Conservation (phyloP, 1,140 invertebrate species). For the Halictus rubicundus region DNA sequence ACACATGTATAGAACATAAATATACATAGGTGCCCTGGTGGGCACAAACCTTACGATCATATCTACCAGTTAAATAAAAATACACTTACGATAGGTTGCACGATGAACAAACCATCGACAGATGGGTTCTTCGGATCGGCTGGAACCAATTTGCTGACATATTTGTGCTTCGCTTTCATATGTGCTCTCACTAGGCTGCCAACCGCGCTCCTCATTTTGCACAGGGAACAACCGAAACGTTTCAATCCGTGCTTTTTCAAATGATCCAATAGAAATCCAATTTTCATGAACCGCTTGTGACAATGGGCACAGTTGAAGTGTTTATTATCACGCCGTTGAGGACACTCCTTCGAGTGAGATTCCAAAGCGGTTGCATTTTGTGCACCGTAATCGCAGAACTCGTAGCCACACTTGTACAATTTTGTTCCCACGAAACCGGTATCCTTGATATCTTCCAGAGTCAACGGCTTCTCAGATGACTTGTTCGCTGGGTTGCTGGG, state of each 20-base stretch:
- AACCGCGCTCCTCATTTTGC: conserved; percentile 77
- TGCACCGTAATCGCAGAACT: conserved; percentile 70
- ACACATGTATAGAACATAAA: neutral
- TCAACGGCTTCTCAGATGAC: conserved; percentile 47
- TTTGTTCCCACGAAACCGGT: conserved; percentile 74
- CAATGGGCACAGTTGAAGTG: conserved; percentile 81
- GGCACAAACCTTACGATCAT: no score
- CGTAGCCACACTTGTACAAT: conserved; percentile 81
- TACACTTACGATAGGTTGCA: conserved; percentile 76
- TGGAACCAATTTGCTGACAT: conserved; percentile 77
- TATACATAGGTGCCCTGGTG: no score
- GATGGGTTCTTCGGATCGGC: conserved; percentile 81
- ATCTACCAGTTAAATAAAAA: conserved; percentile 1
- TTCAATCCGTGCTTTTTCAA: conserved; percentile 80
- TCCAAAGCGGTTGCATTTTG: conserved; percentile 72
- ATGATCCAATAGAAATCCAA: conserved; percentile 77
- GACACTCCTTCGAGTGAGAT: conserved; percentile 79
- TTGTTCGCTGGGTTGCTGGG: conserved; percentile 19
- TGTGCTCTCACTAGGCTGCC: conserved; percentile 79
- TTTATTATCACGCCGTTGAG: conserved; percentile 51
- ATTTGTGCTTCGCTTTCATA: conserved; percentile 82
- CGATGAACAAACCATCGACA: conserved; percentile 81
- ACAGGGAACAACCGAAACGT: conserved; percentile 81
- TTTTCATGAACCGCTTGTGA: conserved; percentile 74
- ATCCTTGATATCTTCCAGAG: conserved; percentile 74